Base-by-base conservation (phyloP, 1,140 invertebrate species). In the Macrosteles quadrilineatus region DNA sequence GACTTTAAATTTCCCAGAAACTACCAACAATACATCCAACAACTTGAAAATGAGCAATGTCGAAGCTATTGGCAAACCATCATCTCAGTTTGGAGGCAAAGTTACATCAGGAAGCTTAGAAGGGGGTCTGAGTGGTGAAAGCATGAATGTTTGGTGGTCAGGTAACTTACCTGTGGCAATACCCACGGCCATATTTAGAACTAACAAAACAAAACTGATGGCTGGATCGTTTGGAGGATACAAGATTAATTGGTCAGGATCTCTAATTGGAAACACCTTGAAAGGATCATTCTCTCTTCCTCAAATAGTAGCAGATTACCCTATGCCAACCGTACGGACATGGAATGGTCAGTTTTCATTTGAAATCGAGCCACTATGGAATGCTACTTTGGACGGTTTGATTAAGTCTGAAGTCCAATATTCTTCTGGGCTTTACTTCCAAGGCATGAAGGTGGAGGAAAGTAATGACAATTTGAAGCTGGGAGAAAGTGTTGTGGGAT, bases 191-290 rank as follows among this genome's bases (percentile, higher is more conserved):
- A 25, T 71, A 21, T 73, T 73, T 47, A 67, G 63, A 32, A 65
- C 53, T 0, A 64, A 65, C 23, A 53, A 19, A 55, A 65, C 31
- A 12, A 50, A 23, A 40, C n/a, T 29, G n/a, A 4, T 27, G 14
- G n/a, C 14, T 32, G 69, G 66, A 9, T 12, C 53, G 1, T 21
- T 57, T 62, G 64, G 55, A 40, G 43, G 53, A 17, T 63, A 65
- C 30, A 69, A 43, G 11, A 53, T 68, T 12, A 55, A 68, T 40
- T 73, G 72, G 72, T 68, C 65, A 19, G 64, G 68, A 40, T 70
- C 68, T 19, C 43, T 67, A 25, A 65, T 70, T 27, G 63, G 64
- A 32, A 65, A 55, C 19, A 70, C 71, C 2, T 17, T 72, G 11
- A 31, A 65, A 32, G 68, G 71, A 11, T 27, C 71, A 2, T 72